A percentile compares a stretch with the other conserved stretches of the same genome.
phyloP scores from a whole-genome alignment of 2,113 vertebrate genomes.

The Phyllopteryx taeniolatus region DNA sequence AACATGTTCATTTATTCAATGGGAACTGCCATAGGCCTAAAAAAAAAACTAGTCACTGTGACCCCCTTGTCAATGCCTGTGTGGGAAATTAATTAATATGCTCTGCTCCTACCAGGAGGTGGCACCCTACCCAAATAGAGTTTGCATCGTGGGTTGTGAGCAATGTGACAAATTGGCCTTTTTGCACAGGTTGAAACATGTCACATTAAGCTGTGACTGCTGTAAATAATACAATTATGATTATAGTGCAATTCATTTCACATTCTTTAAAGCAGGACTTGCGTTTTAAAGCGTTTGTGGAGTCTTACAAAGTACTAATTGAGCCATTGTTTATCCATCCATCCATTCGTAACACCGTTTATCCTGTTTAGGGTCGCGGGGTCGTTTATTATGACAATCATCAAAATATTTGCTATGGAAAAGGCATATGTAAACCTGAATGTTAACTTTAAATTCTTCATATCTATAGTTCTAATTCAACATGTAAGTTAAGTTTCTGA shows the following conservation, averaged over 20 bases:
- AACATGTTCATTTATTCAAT: neutral
- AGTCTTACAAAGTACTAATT: neutral
- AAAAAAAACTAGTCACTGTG: no score
- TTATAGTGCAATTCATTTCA: neutral
- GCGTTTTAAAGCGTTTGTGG: neutral
- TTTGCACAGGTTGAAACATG: neutral
- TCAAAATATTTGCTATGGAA: neutral
- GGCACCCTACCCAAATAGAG: conserved; percentile 85
- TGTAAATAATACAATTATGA: neutral
- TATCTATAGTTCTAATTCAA: no score
- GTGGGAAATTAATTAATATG: conserved; percentile 28
- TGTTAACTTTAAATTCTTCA: no score
- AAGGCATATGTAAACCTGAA: neutral
- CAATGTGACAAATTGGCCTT: neutral
- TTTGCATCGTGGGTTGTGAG: conserved; percentile 24
- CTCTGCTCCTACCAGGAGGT: conserved; percentile 82
- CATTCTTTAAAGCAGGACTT: neutral
- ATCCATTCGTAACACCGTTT: no score
- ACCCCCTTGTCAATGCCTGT: conserved; percentile 4
- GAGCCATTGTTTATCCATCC: neutral
- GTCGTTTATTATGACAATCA: neutral
- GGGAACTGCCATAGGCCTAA: conserved; percentile 5
- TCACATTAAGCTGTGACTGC: neutral
- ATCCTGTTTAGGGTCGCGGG: no score
- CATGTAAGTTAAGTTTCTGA: no score